phyloP scores from a whole-genome alignment of 2,888 invertebrate genomes.

The Eudasyphora cyanicolor region DNA sequence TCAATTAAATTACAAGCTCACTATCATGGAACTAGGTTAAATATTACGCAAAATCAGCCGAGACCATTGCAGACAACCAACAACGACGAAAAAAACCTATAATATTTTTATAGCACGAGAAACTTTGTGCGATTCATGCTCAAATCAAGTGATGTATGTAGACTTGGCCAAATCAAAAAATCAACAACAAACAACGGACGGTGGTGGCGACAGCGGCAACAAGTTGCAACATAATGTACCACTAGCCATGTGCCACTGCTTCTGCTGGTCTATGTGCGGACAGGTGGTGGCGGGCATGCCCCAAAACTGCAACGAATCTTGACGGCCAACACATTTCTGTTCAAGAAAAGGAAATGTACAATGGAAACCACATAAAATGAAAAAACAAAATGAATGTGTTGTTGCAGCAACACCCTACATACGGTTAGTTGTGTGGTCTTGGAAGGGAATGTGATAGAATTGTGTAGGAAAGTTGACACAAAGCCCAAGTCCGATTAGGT shows the following conservation, averaged over 20 bases:
- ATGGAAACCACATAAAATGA: not conserved
- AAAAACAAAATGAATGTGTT: constrained; percentile 17
- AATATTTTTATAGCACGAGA: not conserved
- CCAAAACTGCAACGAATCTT: constrained; percentile 34
- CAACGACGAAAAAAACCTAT: not conserved
- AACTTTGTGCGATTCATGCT: too few species aligned
- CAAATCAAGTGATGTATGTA: too few species aligned
- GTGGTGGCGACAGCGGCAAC: not conserved
- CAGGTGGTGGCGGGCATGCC: not conserved
- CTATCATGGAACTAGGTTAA: constrained; percentile 73
- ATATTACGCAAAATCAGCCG: constrained; percentile 44
- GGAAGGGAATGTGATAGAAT: too few species aligned
- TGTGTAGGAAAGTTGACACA: too few species aligned
- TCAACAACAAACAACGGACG: constrained; percentile 5
- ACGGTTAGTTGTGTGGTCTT: not conserved
- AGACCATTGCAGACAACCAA: too few species aligned
- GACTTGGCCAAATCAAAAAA: constrained; percentile 30
- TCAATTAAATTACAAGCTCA: constrained; percentile 73
- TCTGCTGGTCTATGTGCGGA: constrained; percentile 12
- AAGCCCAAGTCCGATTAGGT: too few species aligned
- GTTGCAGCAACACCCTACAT: not conserved
- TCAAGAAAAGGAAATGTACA: not conserved
- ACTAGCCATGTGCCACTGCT: constrained; percentile 12
- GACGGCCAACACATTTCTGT: constrained; percentile 44
- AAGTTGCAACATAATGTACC: constrained; percentile 60